Evolutionary conservation across 2,113 vertebrate species (phyloP).

Genomic region (Hiodon tergisus): DNA sequence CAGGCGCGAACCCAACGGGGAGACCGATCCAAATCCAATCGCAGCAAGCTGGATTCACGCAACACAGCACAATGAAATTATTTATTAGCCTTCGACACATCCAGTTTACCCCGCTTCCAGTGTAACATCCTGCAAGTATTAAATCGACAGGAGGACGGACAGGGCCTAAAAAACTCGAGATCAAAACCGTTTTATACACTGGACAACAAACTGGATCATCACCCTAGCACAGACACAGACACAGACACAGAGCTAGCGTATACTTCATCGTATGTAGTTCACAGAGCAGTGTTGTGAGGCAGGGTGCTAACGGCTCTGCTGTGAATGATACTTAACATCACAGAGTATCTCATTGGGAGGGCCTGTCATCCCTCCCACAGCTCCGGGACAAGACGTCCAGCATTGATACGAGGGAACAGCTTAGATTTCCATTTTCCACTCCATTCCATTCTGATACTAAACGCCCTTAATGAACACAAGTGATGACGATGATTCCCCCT

Average conservation of each 20-base stretch:
- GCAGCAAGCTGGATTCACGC: too few relatives aligned
- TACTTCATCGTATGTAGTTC: background rate
- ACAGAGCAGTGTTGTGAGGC: background rate
- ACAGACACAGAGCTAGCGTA: background rate
- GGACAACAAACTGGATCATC: too few relatives aligned
- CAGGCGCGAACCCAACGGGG: too few relatives aligned
- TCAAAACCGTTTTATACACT: too few relatives aligned
- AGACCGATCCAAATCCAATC: too few relatives aligned
- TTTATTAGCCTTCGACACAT: too few relatives aligned
- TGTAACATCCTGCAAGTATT: too few relatives aligned
- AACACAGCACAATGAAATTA: too few relatives aligned
- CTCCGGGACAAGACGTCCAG: background rate
- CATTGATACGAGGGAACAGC: background rate
- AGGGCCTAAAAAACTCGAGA: too few relatives aligned
- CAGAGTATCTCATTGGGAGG: background rate
- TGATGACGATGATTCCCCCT: background rate
- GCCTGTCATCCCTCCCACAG: slow-evolving; percentile 1
- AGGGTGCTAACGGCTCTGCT: background rate
- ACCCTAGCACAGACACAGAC: too few relatives aligned
- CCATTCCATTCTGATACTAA: slow-evolving; percentile 3
- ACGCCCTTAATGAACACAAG: slow-evolving; percentile 12
- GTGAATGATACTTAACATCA: background rate
- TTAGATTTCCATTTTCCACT: slow-evolving; percentile 15
- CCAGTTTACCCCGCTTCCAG: too few relatives aligned
- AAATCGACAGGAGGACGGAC: too few relatives aligned